Conservation (phyloP, 2,113 vertebrate genomes). For the Pelmatolapia mariae region DNA sequence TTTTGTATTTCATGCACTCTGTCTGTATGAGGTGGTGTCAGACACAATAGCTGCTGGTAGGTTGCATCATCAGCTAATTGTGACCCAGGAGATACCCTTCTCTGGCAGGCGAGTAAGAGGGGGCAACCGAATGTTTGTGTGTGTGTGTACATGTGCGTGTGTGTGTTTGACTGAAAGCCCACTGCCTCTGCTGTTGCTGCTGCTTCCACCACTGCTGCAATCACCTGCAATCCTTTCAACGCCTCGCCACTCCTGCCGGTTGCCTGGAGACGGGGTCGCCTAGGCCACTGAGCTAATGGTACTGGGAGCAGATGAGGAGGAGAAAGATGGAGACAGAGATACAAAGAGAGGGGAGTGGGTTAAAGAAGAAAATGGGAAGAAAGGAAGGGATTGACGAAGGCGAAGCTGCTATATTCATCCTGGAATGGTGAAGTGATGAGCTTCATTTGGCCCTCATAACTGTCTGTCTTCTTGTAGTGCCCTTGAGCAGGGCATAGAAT, state of each 20-base stretch:
- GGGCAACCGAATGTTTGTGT: slow-evolving; percentile 5
- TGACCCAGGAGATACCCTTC: slow-evolving; percentile 65
- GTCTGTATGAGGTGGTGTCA: slow-evolving; percentile 16
- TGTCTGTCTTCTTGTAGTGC: neutral
- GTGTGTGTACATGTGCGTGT: slow-evolving; percentile 18
- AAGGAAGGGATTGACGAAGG: too few relatives aligned
- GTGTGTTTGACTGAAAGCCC: slow-evolving; percentile 5
- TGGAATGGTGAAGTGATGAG: neutral
- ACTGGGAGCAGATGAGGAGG: slow-evolving; percentile 25
- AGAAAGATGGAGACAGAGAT: slow-evolving; percentile 7
- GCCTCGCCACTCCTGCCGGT: slow-evolving; percentile 46
- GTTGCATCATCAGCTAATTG: slow-evolving; percentile 78
- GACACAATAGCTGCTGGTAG: slow-evolving; percentile 57
- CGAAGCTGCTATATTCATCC: neutral
- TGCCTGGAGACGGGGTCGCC: slow-evolving; percentile 67
- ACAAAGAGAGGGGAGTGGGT: neutral
- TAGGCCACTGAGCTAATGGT: slow-evolving; percentile 44
- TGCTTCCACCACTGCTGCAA: slow-evolving; percentile 69
- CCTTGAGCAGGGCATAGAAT: neutral
- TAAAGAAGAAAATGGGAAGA: neutral
- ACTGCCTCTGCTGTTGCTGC: neutral
- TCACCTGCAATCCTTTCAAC: slow-evolving; percentile 75
- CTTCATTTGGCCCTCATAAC: neutral
- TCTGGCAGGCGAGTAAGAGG: slow-evolving; percentile 34
- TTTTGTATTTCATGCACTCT: neutral